A percentile compares a stretch with the other conserved stretches of the same genome.
These are phyloP conservation scores for Acropternis orthonyx DNA, from an alignment of 2,797 vertebrate species.

Conservation along the genomic window DNA sequence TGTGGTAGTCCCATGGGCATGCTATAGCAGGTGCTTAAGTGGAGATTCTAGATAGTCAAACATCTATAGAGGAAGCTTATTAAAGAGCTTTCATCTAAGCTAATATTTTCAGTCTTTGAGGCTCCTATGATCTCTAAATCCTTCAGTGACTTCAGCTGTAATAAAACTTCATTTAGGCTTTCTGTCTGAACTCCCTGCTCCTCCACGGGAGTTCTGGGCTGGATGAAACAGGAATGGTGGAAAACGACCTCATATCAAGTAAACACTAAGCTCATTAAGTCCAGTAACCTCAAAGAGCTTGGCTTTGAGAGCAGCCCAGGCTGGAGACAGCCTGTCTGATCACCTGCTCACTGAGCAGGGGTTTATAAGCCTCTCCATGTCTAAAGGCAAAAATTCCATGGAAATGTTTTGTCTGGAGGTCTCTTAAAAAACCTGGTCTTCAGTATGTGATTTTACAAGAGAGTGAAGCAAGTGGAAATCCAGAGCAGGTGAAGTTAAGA, in stretches of 20 bases:
- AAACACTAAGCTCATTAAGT: not conserved
- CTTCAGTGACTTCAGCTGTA: constrained; percentile 32
- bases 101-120: constrained; percentile 34
- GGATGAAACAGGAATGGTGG: not conserved
- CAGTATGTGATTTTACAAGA: not conserved
- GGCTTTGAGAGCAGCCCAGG: not conserved
- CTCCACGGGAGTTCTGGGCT: not conserved
- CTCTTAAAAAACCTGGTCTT: not conserved
- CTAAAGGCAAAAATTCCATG: not conserved
- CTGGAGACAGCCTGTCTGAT: not conserved
- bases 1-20: not conserved
- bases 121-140: constrained; percentile 34
- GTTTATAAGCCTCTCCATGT: not conserved
- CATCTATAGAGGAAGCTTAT: constrained; percentile 14
- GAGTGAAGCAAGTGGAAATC: not conserved
- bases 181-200: constrained; percentile 7
- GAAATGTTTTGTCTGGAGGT: not conserved
- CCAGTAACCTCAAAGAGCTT: not conserved
- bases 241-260: not conserved
- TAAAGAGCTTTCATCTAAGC: constrained; percentile 47
- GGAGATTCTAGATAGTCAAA: constrained; percentile 2
- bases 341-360: not conserved
- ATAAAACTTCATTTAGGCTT: constrained; percentile 25
- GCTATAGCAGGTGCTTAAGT: not conserved
- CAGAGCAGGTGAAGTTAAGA: not conserved